Evolutionary conservation across 2,797 vertebrate species (phyloP).

Genomic region (Jordanella pulchra): DNA sequence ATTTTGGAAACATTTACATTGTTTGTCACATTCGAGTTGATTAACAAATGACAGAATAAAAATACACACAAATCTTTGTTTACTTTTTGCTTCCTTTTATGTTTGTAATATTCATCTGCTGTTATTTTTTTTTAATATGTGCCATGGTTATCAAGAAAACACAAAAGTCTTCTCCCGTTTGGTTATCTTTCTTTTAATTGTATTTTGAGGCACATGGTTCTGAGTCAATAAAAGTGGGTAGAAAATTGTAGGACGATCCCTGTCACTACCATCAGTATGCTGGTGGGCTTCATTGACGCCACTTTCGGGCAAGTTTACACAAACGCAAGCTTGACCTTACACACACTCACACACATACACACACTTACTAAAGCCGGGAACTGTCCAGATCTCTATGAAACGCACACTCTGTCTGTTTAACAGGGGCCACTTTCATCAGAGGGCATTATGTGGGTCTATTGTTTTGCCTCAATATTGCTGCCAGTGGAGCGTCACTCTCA

Average conservation of each 20-base stretch:
- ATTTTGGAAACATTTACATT: no score
- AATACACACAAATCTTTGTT: no score
- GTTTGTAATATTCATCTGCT: background rate
- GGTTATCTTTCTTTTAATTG: background rate
- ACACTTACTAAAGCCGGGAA: conserved; percentile 64
- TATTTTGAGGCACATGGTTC: background rate
- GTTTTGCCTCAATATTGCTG: conserved; percentile 67
- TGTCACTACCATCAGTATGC: conserved; percentile 18
- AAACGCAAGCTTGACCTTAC: conserved; percentile 16
- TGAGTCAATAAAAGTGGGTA: conserved; percentile 45
- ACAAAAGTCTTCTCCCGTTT: background rate
- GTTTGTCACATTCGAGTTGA: no score
- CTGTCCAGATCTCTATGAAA: conserved; percentile 74
- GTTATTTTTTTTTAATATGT: background rate
- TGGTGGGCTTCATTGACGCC: conserved; percentile 72
- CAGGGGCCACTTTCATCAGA: conserved; percentile 72
- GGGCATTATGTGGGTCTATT: conserved; percentile 69
- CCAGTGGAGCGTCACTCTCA: conserved; percentile 49
- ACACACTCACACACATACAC: conserved; percentile 15
- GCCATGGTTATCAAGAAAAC: background rate
- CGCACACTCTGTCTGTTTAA: conserved; percentile 65
- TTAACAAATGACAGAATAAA: no score
- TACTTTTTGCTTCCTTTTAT: background rate
- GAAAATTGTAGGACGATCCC: conserved; percentile 26
- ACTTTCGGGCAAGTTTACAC: conserved; percentile 38